Conservation (phyloP, 2,113 vertebrate species). For the Fulica atra region DNA sequence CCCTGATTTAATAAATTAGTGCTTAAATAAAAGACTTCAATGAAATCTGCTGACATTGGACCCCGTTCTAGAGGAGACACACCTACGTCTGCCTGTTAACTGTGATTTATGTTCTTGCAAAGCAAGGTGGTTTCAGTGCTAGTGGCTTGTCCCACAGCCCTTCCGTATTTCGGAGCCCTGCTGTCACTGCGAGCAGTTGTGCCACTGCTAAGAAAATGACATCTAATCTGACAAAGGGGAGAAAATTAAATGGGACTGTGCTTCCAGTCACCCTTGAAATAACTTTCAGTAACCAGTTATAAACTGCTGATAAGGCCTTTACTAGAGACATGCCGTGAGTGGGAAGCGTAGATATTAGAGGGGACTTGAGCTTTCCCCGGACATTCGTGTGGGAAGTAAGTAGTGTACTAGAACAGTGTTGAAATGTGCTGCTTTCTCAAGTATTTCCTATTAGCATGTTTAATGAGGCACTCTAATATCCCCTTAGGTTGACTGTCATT, state of each 20-base stretch:
- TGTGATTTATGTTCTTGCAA: background rate
- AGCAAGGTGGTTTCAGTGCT: background rate
- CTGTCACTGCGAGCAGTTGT: background rate
- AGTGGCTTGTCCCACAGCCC: background rate
- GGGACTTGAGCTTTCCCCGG: background rate
- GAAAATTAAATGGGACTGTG: background rate
- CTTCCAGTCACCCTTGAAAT: background rate
- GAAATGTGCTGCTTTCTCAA: background rate
- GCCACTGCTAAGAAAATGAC: background rate
- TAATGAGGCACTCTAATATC: constrained; percentile 3
- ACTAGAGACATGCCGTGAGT: background rate
- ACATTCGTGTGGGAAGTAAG: background rate
- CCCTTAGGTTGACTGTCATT: background rate
- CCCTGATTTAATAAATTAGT: background rate
- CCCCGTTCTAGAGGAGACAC: background rate
- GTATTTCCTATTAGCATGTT: constrained; percentile 7
- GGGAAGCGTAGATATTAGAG: background rate
- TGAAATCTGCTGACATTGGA: background rate
- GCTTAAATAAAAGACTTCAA: background rate
- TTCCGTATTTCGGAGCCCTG: background rate
- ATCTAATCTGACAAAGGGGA: background rate
- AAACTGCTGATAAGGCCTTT: background rate
- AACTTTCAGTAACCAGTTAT: background rate
- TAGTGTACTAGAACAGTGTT: background rate
- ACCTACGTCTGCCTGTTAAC: background rate